Conservation (phyloP, 2,797 vertebrate genomes). For the Hemitrygon akajei region DNA sequence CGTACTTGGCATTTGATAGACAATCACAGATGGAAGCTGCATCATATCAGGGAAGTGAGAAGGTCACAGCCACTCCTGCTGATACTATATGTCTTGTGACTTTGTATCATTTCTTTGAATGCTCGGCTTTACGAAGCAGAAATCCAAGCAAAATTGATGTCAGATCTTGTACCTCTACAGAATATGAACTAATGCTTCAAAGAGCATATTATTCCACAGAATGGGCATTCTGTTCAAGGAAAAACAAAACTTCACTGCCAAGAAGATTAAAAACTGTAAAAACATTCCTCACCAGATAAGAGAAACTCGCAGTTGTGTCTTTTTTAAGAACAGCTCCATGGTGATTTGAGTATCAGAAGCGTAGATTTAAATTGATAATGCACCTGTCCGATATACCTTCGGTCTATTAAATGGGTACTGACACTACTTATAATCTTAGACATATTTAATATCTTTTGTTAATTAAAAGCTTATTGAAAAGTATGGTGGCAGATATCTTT, state of each 20-base stretch:
- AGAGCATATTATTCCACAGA: background rate
- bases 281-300: background rate
- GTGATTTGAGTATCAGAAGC: no score
- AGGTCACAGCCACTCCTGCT: slow-evolving; percentile 56
- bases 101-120: slow-evolving; percentile 40
- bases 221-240: background rate
- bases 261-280: background rate
- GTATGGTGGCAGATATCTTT: background rate
- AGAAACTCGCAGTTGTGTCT: background rate
- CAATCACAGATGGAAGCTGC: slow-evolving; percentile 56
- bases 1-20: slow-evolving; percentile 47
- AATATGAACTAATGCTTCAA: no score
- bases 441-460: background rate
- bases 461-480: background rate
- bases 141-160: background rate
- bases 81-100: slow-evolving; percentile 59
- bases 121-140: slow-evolving; percentile 21
- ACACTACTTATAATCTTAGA: background rate
- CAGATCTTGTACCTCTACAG: background rate
- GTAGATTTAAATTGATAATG: background rate
- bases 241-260: background rate
- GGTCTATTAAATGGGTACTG: background rate
- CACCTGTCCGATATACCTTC: background rate
- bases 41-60: slow-evolving; percentile 55
- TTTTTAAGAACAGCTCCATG: background rate